These are phyloP conservation scores for Drosophila repleta DNA, from an alignment of 1,140 invertebrate species.

Conservation along the genomic window DNA sequence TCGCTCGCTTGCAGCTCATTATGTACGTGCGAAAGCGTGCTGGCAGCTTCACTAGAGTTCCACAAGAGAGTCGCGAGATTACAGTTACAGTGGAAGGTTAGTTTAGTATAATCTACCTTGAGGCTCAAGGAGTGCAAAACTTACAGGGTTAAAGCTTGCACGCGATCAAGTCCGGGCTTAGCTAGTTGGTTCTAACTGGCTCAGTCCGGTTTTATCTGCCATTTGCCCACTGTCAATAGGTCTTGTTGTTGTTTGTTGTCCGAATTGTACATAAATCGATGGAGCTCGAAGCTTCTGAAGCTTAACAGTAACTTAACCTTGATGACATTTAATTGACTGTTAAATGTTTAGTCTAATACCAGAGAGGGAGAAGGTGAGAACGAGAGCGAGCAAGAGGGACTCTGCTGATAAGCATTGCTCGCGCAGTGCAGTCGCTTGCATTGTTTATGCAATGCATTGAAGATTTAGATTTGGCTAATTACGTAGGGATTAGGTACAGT, in stretches of 20 bases:
- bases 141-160: not conserved
- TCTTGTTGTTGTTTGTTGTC: slow-evolving; percentile 35
- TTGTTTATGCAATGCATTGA: slow-evolving; percentile 59
- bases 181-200: slow-evolving; percentile 49
- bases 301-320: slow-evolving; percentile 52
- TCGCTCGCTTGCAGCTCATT: slow-evolving; percentile 30
- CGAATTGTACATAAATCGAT: slow-evolving; percentile 48
- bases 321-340: slow-evolving; percentile 17
- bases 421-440: slow-evolving; percentile 32
- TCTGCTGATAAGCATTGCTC: slow-evolving; percentile 45
- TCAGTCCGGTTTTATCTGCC: slow-evolving; percentile 65
- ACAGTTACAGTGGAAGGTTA: not conserved
- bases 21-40: slow-evolving; percentile 46
- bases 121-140: slow-evolving; percentile 12
- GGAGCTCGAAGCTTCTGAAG: not conserved
- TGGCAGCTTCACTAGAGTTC: slow-evolving; percentile 18
- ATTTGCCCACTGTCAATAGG: slow-evolving; percentile 59
- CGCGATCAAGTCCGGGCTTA: slow-evolving; percentile 30
- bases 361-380: not conserved
- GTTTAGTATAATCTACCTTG: not conserved
- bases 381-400: not conserved
- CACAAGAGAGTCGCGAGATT: not conserved
- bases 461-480: slow-evolving; percentile 56
- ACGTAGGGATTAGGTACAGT: slow-evolving; percentile 48
- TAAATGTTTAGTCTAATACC: not conserved